phyloP scores from a whole-genome alignment of 2,888 invertebrate genomes.

The Horisme vitalbata region DNA sequence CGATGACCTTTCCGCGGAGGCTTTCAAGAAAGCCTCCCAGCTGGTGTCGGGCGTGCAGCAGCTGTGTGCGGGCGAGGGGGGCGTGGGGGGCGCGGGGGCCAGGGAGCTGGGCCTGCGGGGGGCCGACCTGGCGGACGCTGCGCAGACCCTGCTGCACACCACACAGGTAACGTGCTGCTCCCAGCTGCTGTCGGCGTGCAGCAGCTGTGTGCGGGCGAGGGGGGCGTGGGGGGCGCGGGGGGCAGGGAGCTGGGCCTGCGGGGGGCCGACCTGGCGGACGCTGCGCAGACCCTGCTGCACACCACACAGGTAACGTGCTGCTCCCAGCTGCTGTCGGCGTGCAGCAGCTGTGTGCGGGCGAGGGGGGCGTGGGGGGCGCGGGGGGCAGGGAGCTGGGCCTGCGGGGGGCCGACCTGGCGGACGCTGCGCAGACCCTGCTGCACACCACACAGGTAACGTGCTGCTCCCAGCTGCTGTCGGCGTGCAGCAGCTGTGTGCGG shows the following conservation, averaged over 20 bases:
- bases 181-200: constrained; percentile 40
- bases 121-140: constrained; percentile 42
- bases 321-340: too few relatives aligned
- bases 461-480: too few relatives aligned
- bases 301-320: constrained; percentile 49
- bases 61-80: constrained; percentile 32
- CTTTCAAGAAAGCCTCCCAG: constrained; percentile 42
- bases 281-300: constrained; percentile 44
- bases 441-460: constrained; percentile 48
- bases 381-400: too few relatives aligned
- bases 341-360: constrained; percentile 8
- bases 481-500: neutral
- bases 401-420: constrained; percentile 38
- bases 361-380: too few relatives aligned
- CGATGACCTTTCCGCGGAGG: constrained; percentile 38
- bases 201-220: constrained; percentile 36
- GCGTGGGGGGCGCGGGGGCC: constrained; percentile 33
- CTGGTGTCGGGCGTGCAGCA: constrained; percentile 43
- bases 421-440: constrained; percentile 44
- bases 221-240: constrained; percentile 28
- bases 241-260: constrained; percentile 29
- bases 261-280: constrained; percentile 40
- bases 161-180: constrained; percentile 43
- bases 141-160: constrained; percentile 44
- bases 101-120: constrained; percentile 36